phyloP scores from a whole-genome alignment of 2,888 invertebrate genomes.

The Coenonympha arcania region DNA sequence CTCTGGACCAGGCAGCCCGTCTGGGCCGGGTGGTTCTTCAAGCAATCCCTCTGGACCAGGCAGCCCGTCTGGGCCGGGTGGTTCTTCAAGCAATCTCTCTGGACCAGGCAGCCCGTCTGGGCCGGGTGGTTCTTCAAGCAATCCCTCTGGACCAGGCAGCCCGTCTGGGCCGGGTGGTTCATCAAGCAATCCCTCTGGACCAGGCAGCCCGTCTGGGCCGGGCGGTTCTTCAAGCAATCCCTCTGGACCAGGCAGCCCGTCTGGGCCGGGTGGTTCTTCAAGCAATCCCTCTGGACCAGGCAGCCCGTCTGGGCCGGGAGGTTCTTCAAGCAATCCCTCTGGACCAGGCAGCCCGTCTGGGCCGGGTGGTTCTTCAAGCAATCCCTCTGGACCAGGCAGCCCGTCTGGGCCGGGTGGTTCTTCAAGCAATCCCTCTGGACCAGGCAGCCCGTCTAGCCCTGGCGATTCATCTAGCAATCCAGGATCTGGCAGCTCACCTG shows the following conservation, averaged over 20 bases:
- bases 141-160: background rate
- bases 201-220: background rate
- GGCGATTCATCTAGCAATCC: too few species aligned
- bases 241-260: background rate
- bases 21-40: background rate
- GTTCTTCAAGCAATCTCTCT: too few species aligned
- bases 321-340: background rate
- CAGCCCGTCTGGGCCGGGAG: background rate
- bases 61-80: background rate
- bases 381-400: background rate
- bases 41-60: background rate
- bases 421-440: background rate
- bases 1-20: background rate
- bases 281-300: too few species aligned
- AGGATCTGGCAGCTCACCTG: background rate
- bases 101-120: background rate
- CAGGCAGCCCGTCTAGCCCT: too few species aligned
- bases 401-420: background rate
- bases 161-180: background rate
- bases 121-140: background rate
- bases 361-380: background rate
- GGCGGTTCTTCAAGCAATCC: conserved; percentile 2
- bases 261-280: too few species aligned
- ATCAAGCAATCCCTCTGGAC: too few species aligned
- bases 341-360: background rate